These are phyloP conservation scores for Herpailurus yagouaroundi DNA, from an alignment of 2,113 vertebrate genomes.

Conservation along the genomic window DNA sequence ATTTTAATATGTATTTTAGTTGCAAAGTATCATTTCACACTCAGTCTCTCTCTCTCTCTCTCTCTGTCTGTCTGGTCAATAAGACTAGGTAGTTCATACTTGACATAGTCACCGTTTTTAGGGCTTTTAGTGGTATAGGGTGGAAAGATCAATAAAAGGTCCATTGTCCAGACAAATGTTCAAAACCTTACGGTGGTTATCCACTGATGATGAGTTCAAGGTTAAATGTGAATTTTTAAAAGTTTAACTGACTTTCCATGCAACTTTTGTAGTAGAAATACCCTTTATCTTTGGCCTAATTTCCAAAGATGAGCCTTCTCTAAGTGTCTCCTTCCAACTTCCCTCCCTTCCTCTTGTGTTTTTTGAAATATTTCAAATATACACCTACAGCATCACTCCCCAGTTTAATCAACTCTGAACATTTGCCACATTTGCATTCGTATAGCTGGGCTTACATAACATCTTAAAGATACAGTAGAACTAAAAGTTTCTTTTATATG, in stretches of 20 bases:
- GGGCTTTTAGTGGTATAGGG: background rate
- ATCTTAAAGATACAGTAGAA: background rate
- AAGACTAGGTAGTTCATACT: background rate
- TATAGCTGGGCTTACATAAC: background rate
- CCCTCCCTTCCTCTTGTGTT: background rate
- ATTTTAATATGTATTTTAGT: background rate
- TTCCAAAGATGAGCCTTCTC: background rate
- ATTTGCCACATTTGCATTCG: background rate
- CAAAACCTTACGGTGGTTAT: background rate
- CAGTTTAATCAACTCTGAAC: background rate
- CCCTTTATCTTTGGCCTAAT: background rate
- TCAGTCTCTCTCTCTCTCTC: background rate
- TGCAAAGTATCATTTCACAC: background rate
- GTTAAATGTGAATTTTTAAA: background rate
- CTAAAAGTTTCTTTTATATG: background rate
- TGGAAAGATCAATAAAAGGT: background rate
- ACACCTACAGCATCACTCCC: background rate
- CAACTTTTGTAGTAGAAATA: background rate
- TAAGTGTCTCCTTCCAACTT: background rate
- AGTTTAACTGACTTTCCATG: background rate
- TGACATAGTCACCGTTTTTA: background rate
- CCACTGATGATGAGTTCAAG: background rate
- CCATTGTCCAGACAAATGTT: background rate
- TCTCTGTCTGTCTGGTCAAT: background rate
- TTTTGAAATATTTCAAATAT: slow-evolving; percentile 20